Conservation (phyloP, 2,797 vertebrate species). For the Pempheris klunzingeri region DNA sequence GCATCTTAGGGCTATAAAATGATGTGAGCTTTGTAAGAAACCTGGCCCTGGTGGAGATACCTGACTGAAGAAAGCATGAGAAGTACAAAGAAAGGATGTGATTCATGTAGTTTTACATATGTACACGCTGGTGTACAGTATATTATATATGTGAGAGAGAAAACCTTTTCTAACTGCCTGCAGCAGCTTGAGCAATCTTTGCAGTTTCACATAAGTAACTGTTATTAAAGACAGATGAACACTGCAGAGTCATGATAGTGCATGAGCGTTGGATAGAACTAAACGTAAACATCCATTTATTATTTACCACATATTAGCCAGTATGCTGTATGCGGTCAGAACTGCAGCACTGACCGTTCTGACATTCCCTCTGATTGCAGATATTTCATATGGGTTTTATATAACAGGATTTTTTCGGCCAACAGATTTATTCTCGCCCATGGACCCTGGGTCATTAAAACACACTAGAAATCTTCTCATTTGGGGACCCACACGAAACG, state of each 20-base stretch:
- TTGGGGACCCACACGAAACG: constrained; percentile 32
- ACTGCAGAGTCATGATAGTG: constrained; percentile 51
- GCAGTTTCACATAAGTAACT: constrained; percentile 56
- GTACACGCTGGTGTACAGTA: constrained; percentile 30
- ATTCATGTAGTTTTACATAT: constrained; percentile 54
- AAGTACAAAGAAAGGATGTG: constrained; percentile 36
- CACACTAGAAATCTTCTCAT: constrained; percentile 42
- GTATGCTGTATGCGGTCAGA: constrained; percentile 41
- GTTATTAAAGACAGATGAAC: constrained; percentile 72
- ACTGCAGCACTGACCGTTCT: constrained; percentile 44
- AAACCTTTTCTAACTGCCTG: constrained; percentile 36
- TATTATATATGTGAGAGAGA: constrained; percentile 27
- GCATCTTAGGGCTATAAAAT: constrained; percentile 43
- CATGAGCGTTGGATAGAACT: constrained; percentile 40
- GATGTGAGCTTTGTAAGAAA: constrained; percentile 39
- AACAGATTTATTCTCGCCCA: constrained; percentile 35
- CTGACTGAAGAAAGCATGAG: constrained; percentile 28
- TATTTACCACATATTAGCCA: constrained; percentile 65
- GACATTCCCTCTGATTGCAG: constrained; percentile 38
- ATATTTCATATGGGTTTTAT: constrained; percentile 25
- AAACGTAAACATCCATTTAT: constrained; percentile 69
- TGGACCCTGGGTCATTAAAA: constrained; percentile 60
- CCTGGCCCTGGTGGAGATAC: constrained; percentile 34
- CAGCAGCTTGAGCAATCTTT: constrained; percentile 44
- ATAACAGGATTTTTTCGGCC: neutral